These are phyloP conservation scores for Agelaius phoeniceus DNA, from an alignment of 2,113 vertebrate genomes.

Conservation along the genomic window DNA sequence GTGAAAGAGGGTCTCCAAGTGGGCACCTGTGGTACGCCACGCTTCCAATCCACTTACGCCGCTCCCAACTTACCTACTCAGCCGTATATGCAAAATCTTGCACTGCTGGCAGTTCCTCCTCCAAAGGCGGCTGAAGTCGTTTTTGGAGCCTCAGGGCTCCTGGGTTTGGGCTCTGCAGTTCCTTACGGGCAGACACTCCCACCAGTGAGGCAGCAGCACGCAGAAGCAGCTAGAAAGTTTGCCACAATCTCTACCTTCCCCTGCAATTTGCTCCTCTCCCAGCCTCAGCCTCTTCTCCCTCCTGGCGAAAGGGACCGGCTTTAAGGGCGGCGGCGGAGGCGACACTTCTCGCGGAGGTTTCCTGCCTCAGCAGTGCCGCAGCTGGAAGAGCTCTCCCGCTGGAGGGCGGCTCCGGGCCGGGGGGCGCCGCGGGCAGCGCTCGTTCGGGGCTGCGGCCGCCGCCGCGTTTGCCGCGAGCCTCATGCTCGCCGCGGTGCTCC, in stretches of 20 bases:
- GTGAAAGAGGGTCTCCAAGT: background rate
- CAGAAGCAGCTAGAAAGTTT: slow-evolving; percentile 68
- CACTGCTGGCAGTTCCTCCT: background rate
- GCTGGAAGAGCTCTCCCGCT: background rate
- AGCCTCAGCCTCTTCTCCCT: background rate
- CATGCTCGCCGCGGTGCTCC: slow-evolving; percentile 20
- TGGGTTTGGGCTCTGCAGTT: background rate
- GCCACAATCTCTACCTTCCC: slow-evolving; percentile 19
- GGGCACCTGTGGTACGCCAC: fast-evolving
- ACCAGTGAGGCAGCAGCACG: background rate
- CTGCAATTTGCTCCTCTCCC: background rate
- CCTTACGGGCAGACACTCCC: slow-evolving; percentile 25
- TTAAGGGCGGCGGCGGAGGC: background rate
- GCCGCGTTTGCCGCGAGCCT: slow-evolving; percentile 24
- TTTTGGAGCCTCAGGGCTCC: slow-evolving; percentile 1
- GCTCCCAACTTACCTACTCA: slow-evolving; percentile 29
- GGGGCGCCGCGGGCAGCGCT: background rate
- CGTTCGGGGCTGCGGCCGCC: background rate
- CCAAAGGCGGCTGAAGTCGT: background rate
- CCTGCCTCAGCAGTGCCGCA: slow-evolving; percentile 10
- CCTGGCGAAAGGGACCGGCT: background rate
- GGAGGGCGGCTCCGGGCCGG: slow-evolving; percentile 1
- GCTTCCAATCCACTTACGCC: background rate
- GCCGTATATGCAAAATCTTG: background rate
- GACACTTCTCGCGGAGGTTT: background rate